Evolutionary conservation across 2,797 vertebrate species (phyloP), one percentile per base, ranked within the genome.

Genomic region (Galago senegalensis): DNA sequence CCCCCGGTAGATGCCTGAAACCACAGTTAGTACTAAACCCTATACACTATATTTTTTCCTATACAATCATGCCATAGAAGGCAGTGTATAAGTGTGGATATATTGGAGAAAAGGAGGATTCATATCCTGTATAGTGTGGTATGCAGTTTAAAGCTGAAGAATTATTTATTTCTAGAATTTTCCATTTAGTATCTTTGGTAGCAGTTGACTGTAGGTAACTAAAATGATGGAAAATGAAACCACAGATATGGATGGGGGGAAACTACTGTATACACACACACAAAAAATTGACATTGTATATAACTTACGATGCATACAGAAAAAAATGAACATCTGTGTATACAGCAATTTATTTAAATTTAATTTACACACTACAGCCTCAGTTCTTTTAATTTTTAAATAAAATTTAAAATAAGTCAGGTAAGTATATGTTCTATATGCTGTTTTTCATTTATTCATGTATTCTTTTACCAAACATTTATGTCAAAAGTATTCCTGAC

Each of bases 391-490:
- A 37, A 61, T 46, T 49, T 89, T 86, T 49, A 25, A 94, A 73
- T 23, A 85, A 80, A 40, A 91, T 73, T 46, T 65, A 87, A 87
- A 87, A 49, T 75, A 40, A 91, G n/a, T 43, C 60, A 91, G 23
- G 4, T 75, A 65, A 87, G 9, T 87, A 7, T 80, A 75, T 81
- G 56, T 87, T 20, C 31, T 95, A 9, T 90, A 56, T 7, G 12
- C n/a, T 90, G 2, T 37, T 87, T 87, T 91, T 91, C 16, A 49
- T 69, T 87, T 82, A 76, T 49, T 67, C 11, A 8, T 37, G 34
- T 81, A 17, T 65, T 46, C 91, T 43, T 95, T 80, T 25, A 87
- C 70, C 34, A 81, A 5, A 27, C 80, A 27, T 82, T 75, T 91
- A 49, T 87, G 10, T 83, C n/a, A 75, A 27, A 91, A 31, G 7